phyloP scores from a whole-genome alignment of 2,113 vertebrate genomes.

The Eleginops maclovinus region DNA sequence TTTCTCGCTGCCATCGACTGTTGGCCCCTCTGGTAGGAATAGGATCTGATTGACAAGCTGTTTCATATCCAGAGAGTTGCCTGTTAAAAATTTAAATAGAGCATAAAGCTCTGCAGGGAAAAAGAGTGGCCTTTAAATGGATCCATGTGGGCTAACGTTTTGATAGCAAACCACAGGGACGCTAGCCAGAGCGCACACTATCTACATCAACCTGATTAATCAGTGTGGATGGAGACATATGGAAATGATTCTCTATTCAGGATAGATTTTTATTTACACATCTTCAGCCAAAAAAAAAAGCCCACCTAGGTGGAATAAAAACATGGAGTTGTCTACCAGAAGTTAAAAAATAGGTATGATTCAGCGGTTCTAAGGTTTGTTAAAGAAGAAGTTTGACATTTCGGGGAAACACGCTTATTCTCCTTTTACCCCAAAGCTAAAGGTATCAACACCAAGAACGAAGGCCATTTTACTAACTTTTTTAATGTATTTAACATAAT shows the following conservation, averaged over 20 bases:
- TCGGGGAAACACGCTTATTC: neutral
- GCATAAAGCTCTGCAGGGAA: slow-evolving; percentile 19
- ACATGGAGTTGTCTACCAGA: neutral
- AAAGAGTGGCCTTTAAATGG: slow-evolving; percentile 58
- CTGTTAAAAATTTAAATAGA: slow-evolving; percentile 53
- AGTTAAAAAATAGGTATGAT: neutral
- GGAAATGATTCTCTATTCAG: slow-evolving; percentile 43
- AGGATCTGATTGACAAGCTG: slow-evolving; percentile 11
- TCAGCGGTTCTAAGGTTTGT: too few species aligned
- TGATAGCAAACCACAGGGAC: slow-evolving; percentile 41
- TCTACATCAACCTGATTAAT: slow-evolving; percentile 29
- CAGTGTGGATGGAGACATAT: slow-evolving; percentile 40
- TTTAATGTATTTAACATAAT: too few species aligned
- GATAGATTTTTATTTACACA: neutral
- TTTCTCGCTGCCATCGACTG: neutral
- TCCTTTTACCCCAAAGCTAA: neutral
- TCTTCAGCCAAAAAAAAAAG: neutral
- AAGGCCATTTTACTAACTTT: too few species aligned
- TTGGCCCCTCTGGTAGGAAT: slow-evolving; percentile 8
- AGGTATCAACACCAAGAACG: too few species aligned
- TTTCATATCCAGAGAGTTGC: slow-evolving; percentile 26
- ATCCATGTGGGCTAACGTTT: slow-evolving; percentile 59
- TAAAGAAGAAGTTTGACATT: slow-evolving; percentile 9
- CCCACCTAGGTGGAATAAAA: neutral
- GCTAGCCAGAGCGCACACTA: slow-evolving; percentile 18